Conservation (phyloP, 2,113 vertebrate genomes). For the Edolisoma coerulescens region DNA sequence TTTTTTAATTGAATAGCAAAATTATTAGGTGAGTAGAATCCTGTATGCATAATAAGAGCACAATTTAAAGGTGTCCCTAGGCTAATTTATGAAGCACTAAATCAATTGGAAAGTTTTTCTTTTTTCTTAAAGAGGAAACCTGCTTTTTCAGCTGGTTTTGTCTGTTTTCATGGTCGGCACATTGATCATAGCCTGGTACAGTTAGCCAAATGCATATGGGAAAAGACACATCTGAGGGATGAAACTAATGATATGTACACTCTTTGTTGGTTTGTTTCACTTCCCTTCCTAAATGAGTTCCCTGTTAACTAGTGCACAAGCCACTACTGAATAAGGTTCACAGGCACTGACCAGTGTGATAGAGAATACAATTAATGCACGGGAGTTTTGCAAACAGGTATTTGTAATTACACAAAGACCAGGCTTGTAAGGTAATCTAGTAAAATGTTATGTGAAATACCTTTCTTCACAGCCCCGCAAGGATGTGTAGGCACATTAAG, state of each 20-base stretch:
- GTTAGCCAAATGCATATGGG: constrained; percentile 15
- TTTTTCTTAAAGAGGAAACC: constrained; percentile 51
- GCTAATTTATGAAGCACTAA: constrained; percentile 71
- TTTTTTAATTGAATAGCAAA: constrained; percentile 72
- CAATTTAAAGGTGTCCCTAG: constrained; percentile 73
- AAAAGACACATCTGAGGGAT: constrained; percentile 35
- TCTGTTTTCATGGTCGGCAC: constrained; percentile 45
- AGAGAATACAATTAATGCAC: background rate
- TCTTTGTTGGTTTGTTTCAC: background rate
- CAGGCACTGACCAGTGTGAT: background rate
- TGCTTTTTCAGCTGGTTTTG: constrained; percentile 60
- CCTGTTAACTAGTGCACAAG: constrained; percentile 17
- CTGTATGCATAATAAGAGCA: constrained; percentile 70
- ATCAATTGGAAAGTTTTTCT: constrained; percentile 57
- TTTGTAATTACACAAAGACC: background rate
- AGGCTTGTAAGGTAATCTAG: background rate
- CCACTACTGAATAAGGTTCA: background rate
- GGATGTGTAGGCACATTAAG: background rate
- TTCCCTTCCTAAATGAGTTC: background rate
- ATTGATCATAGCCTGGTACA: constrained; percentile 36
- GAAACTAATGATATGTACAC: background rate
- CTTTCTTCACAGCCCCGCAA: background rate
- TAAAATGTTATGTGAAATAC: background rate
- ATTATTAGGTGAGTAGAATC: constrained; percentile 71
- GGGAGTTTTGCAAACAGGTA: background rate